phyloP scores from a whole-genome alignment of 1,140 invertebrate species.

The Lucilia cuprina region DNA sequence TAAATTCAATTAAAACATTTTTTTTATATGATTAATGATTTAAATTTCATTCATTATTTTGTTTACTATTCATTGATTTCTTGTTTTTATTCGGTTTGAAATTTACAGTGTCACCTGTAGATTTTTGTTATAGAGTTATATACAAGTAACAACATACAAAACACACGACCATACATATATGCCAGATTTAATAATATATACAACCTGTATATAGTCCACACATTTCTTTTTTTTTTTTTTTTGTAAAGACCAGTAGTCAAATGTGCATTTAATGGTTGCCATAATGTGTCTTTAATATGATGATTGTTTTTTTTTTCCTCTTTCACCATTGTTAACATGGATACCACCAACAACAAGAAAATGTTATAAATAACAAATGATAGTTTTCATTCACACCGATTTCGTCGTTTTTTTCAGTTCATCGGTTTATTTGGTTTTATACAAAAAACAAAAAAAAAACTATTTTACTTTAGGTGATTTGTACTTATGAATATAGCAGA shows the following conservation, averaged over 20 bases:
- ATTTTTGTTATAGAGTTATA: too few species aligned
- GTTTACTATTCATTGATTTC: neutral
- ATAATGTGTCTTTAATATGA: constrained; percentile 40
- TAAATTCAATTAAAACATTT: too few species aligned
- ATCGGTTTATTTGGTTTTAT: neutral
- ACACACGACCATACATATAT: neutral
- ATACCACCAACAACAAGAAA: neutral
- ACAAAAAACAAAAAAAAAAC: neutral
- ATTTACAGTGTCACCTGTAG: neutral
- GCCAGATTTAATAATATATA: neutral
- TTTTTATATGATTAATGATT: too few species aligned
- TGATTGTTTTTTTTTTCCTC: constrained; percentile 39
- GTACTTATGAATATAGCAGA: neutral
- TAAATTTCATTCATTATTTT: neutral
- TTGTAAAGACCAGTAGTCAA: constrained; percentile 61
- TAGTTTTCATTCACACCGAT: constrained; percentile 19
- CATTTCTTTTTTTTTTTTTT: constrained; percentile 22
- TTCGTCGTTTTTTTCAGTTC: neutral
- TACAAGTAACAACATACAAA: too few species aligned
- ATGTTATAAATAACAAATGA: neutral
- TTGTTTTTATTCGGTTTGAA: neutral
- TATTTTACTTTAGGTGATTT: neutral
- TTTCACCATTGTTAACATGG: constrained; percentile 32
- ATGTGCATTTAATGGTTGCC: constrained; percentile 58
- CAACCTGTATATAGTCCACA: neutral